Evolutionary conservation across 2,888 invertebrate genomes (phyloP).

Genomic region (Drosophila nr. perissopoda): DNA sequence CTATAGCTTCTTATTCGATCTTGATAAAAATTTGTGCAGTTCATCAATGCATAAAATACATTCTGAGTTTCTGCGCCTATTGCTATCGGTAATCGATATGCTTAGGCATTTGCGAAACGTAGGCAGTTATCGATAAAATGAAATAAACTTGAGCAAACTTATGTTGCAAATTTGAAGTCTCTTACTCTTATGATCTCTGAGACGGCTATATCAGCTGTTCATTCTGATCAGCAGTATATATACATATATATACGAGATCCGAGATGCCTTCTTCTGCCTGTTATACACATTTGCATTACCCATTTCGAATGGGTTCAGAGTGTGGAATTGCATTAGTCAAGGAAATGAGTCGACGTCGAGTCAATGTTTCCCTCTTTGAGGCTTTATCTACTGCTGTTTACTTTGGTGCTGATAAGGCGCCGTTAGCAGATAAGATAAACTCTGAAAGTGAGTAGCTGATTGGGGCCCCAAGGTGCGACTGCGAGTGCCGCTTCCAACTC

Average conservation of each 20-base stretch:
- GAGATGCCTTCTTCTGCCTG: background rate
- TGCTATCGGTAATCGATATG: background rate
- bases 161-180: background rate
- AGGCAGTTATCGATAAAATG: background rate
- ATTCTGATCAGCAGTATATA: background rate
- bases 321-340: slow-evolving; percentile 12
- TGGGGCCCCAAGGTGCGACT: slow-evolving; percentile 23
- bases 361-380: slow-evolving; percentile 1
- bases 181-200: background rate
- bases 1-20: background rate
- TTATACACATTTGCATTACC: background rate
- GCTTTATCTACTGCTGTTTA: slow-evolving; percentile 45
- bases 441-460: slow-evolving; percentile 20
- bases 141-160: background rate
- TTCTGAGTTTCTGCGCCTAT: background rate
- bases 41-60: background rate
- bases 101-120: background rate
- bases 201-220: background rate
- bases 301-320: background rate
- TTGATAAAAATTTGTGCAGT: background rate
- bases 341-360: slow-evolving; percentile 41
- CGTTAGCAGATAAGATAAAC: slow-evolving; percentile 48
- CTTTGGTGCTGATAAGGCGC: slow-evolving; percentile 40
- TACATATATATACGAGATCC: background rate
- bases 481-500: background rate